Conservation (phyloP, 2,888 invertebrate genomes). For the Branchipolynoe longqiensis region DNA sequence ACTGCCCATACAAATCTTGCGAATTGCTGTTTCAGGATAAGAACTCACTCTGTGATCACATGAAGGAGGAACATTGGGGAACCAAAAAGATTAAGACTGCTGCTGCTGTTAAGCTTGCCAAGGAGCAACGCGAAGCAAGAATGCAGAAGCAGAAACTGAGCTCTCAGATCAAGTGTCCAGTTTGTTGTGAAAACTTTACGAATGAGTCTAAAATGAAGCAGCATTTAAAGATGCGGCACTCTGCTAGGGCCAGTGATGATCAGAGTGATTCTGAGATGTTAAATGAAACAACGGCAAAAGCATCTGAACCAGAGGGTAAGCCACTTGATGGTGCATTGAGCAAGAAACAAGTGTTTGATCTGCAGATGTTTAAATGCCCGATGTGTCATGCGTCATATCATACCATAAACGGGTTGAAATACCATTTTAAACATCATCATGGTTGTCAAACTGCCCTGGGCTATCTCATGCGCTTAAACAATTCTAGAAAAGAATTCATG, state of each 20-base stretch:
- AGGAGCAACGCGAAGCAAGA: not conserved
- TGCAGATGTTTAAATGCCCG: constrained; percentile 25
- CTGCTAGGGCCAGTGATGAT: not conserved
- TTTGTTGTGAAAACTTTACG: not conserved
- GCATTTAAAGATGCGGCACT: not conserved
- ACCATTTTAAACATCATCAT: constrained; percentile 15
- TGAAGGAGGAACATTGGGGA: constrained; percentile 31
- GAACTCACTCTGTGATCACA: not conserved
- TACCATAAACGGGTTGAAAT: not conserved
- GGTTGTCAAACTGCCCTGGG: not conserved
- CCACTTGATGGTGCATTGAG: no score
- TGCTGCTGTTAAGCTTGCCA: not conserved
- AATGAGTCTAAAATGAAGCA: constrained; percentile 11
- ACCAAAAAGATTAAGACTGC: constrained; percentile 8
- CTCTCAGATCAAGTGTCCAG: constrained; percentile 9
- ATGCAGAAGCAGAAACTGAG: not conserved
- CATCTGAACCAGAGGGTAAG: no score
- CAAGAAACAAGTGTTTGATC: constrained; percentile 22
- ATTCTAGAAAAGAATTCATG: not conserved
- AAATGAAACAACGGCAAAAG: not conserved
- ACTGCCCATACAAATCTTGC: constrained; percentile 26
- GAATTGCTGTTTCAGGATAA: not conserved
- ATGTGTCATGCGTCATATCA: constrained; percentile 26
- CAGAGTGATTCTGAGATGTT: not conserved
- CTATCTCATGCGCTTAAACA: not conserved